Evolutionary conservation across 2,888 invertebrate genomes (phyloP).

Genomic region (Cephus spinipes): DNA sequence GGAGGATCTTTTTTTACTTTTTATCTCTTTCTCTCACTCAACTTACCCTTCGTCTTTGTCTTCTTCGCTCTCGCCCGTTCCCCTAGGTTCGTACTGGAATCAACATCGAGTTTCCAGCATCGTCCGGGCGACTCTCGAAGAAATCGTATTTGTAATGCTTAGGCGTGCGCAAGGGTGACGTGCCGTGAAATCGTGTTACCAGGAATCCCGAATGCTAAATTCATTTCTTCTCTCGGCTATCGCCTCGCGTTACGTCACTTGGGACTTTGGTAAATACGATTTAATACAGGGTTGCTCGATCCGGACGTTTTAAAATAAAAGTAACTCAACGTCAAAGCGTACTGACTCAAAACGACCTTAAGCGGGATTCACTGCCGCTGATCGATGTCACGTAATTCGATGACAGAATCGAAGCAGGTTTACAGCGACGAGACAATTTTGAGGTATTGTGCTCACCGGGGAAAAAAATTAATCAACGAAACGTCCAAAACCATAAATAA

Average conservation of each 20-base stretch:
- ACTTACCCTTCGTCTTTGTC: neutral
- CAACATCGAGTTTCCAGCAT: neutral
- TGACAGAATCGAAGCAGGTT: neutral
- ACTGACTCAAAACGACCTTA: neutral
- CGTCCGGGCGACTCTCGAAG: constrained; percentile 11
- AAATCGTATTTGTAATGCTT: constrained; percentile 59
- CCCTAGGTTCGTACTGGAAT: neutral
- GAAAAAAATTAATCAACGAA: constrained; percentile 57
- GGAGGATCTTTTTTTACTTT: neutral
- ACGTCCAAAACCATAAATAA: constrained; percentile 57
- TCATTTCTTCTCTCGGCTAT: constrained; percentile 44
- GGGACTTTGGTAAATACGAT: constrained; percentile 21
- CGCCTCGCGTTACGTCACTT: constrained; percentile 39
- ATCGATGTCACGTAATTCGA: neutral
- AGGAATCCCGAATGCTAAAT: constrained; percentile 59
- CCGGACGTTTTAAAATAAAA: neutral
- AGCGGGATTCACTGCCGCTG: neutral
- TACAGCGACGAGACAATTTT: constrained; percentile 26
- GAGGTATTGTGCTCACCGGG: constrained; percentile 26
- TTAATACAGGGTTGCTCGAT: neutral
- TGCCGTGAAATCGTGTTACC: constrained; percentile 61
- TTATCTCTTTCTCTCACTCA: neutral
- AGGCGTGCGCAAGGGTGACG: constrained; percentile 47
- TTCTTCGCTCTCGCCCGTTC: neutral
- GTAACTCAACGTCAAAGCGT: neutral